These are phyloP conservation scores for Rhodinocichla rosea DNA, from an alignment of 2,113 vertebrate genomes.

Conservation along the genomic window DNA sequence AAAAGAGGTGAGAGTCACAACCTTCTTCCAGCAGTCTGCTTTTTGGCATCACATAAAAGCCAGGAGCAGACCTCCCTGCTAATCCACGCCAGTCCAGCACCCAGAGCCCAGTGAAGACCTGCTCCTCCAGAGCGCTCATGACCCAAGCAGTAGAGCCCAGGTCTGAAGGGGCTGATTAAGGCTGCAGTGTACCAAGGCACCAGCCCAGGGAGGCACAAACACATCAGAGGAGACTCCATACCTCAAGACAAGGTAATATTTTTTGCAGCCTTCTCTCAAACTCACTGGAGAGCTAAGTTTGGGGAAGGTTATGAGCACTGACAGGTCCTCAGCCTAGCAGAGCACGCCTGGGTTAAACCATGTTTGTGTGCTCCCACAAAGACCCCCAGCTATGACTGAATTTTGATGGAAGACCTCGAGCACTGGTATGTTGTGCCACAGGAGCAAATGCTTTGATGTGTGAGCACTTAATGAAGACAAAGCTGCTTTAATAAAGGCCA, in stretches of 20 bases:
- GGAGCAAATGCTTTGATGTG: not conserved
- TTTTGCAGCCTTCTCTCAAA: not conserved
- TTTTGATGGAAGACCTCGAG: not conserved
- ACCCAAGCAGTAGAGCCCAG: not conserved
- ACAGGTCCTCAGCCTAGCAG: not conserved
- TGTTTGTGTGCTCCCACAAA: accelerated
- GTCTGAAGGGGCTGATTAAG: not conserved
- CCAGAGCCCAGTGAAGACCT: not conserved
- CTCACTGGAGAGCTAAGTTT: not conserved
- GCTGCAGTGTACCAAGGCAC: not conserved
- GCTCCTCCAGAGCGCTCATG: accelerated
- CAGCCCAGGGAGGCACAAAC: not conserved
- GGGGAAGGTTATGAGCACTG: not conserved
- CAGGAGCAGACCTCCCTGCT: not conserved
- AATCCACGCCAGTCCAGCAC: not conserved
- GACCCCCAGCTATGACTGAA: not conserved
- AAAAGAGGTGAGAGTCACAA: not conserved
- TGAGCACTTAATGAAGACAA: not conserved
- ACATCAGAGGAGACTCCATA: not conserved
- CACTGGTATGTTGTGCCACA: not conserved
- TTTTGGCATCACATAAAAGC: not conserved
- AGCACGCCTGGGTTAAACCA: not conserved
- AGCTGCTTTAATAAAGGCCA: not conserved
- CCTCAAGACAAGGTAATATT: not conserved
- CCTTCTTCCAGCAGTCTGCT: not conserved